A percentile compares a stretch with the other conserved stretches of the same genome.
These are phyloP conservation scores for Rotaria macrura DNA, from an alignment of 2,888 invertebrate genomes.

Conservation along the genomic window DNA sequence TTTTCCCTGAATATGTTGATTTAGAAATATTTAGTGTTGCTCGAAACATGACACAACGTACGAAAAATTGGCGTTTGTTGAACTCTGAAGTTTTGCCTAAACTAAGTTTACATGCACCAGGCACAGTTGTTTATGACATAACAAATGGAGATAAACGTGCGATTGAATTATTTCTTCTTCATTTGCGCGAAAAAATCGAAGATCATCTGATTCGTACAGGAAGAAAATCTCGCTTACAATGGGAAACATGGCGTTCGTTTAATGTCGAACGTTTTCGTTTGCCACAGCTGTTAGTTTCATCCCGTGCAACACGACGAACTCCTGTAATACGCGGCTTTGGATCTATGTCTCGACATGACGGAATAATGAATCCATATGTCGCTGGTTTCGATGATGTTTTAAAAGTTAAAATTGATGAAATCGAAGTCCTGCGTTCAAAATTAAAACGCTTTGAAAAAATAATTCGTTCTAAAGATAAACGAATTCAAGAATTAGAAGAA, in stretches of 20 bases:
- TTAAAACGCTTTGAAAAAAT: conserved; percentile 29
- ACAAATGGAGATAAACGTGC: background rate
- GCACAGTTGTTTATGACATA: background rate
- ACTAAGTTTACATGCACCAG: background rate
- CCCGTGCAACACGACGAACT: background rate
- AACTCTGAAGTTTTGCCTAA: background rate
- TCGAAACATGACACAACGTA: conserved; percentile 27
- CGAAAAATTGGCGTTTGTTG: conserved; percentile 25
- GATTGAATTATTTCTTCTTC: background rate
- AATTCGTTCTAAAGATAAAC: conserved; percentile 22
- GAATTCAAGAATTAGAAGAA: conserved; percentile 27
- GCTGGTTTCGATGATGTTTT: conserved; percentile 20
- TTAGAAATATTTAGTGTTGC: background rate
- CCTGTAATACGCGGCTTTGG: background rate
- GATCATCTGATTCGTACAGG: background rate
- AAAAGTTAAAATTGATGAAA: conserved; percentile 26
- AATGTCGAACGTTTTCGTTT: background rate
- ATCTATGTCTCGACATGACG: background rate
- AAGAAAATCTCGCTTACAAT: background rate
- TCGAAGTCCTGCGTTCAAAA: conserved; percentile 23
- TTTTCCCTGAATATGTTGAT: conserved; percentile 31
- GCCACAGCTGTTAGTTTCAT: background rate
- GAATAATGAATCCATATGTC: background rate
- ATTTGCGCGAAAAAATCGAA: conserved; percentile 3
- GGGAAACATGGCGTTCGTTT: background rate